Evolutionary conservation across 2,113 vertebrate species (phyloP).

Genomic region (Nothocercus julius): DNA sequence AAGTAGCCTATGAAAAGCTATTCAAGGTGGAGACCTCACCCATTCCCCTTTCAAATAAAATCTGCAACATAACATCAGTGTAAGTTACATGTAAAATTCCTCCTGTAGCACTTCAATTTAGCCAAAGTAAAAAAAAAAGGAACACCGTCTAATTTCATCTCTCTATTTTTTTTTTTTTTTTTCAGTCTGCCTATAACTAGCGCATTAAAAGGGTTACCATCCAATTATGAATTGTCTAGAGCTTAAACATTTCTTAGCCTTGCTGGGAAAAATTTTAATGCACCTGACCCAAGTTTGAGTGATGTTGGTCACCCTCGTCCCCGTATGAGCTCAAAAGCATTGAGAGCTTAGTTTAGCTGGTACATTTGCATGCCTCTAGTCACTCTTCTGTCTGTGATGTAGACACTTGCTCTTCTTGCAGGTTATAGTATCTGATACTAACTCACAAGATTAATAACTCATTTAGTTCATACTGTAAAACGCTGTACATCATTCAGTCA

Average conservation of each 20-base stretch:
- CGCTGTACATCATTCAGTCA: not conserved
- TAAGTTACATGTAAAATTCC: not conserved
- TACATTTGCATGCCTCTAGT: not conserved
- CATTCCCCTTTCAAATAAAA: not conserved
- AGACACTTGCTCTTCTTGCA: not conserved
- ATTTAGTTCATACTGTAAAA: not conserved
- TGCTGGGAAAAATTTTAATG: not conserved
- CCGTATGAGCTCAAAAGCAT: not conserved
- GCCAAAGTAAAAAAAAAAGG: not conserved
- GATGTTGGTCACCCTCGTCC: not conserved
- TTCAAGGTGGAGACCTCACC: not conserved
- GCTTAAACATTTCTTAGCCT: not conserved
- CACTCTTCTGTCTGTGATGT: not conserved
- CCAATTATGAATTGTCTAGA: not conserved
- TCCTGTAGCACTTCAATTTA: not conserved
- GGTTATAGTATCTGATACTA: rapidly evolving
- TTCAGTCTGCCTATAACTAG: not conserved
- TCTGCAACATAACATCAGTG: not conserved
- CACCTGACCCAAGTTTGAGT: not conserved
- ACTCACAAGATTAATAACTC: not conserved
- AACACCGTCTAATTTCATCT: not conserved
- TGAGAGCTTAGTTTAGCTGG: not conserved
- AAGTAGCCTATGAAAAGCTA: not conserved
- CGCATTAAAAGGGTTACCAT: not conserved
- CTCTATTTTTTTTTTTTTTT: not conserved